phyloP scores from a whole-genome alignment of 1,140 invertebrate species.

The Zaprionus camerounensis region DNA sequence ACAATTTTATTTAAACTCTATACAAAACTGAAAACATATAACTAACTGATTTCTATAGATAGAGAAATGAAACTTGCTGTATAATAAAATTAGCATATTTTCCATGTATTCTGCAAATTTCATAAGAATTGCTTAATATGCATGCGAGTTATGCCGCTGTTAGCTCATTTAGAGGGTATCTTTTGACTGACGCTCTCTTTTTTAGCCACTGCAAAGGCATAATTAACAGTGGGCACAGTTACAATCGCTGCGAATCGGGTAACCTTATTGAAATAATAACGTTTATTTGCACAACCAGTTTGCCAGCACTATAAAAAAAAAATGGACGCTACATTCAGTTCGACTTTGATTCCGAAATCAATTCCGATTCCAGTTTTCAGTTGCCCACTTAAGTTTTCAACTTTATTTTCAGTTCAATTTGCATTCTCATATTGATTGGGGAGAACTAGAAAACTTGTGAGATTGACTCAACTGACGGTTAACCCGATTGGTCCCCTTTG shows the following conservation, averaged over 20 bases:
- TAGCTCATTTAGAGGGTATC: slow-evolving; percentile 17
- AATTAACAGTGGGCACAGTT: slow-evolving; percentile 71
- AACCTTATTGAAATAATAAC: slow-evolving; percentile 71
- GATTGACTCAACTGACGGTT: neutral
- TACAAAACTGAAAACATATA: neutral
- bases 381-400: slow-evolving; percentile 28
- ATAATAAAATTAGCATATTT: fast-evolving
- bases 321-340: slow-evolving; percentile 5
- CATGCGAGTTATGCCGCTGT: neutral
- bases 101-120: neutral
- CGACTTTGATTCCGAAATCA: slow-evolving; percentile 19
- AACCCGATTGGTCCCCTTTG: neutral
- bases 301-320: slow-evolving; percentile 15
- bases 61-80: neutral
- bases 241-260: slow-evolving; percentile 41
- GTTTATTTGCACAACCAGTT: slow-evolving; percentile 67
- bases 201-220: slow-evolving; percentile 48
- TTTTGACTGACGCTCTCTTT: neutral
- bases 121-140: neutral
- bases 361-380: slow-evolving; percentile 32
- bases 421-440: slow-evolving; percentile 65
- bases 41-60: neutral
- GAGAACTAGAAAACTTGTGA: slow-evolving; percentile 29
- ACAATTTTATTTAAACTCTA: neutral
- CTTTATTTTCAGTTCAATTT: slow-evolving; percentile 60